A percentile compares a stretch with the other conserved stretches of the same genome.
These are phyloP conservation scores for Natrix natrix DNA, from an alignment of 2,797 vertebrate species.

Conservation along the genomic window DNA sequence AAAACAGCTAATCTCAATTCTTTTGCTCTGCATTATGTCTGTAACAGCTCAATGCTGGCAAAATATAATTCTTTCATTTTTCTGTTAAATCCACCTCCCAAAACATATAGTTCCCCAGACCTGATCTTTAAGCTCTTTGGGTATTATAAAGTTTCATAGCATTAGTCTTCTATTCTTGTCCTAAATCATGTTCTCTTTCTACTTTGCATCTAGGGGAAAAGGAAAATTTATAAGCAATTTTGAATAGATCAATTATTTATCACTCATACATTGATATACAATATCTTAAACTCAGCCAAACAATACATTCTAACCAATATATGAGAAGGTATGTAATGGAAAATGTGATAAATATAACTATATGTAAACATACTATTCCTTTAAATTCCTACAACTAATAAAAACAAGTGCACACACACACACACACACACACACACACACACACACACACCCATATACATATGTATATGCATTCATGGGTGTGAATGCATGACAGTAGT, in stretches of 20 bases:
- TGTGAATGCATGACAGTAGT: too few relatives aligned
- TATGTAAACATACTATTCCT: not conserved
- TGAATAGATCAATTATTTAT: not conserved
- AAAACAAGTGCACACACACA: not conserved
- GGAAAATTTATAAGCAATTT: not conserved
- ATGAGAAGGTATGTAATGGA: not conserved
- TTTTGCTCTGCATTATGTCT: not conserved
- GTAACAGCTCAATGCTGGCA: not conserved
- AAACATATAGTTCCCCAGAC: not conserved
- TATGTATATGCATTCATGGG: too few relatives aligned
- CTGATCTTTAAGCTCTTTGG: not conserved
- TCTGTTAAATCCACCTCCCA: not conserved
- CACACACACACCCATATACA: too few relatives aligned
- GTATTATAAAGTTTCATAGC: not conserved
- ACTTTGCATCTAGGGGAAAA: not conserved
- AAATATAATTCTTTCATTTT: not conserved
- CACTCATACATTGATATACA: not conserved
- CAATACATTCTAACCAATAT: not conserved
- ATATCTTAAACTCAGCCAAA: conserved; percentile 13
- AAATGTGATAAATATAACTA: not conserved
- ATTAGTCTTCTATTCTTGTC: not conserved
- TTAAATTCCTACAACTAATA: not conserved
- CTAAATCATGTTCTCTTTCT: not conserved
- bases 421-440: too few relatives aligned
- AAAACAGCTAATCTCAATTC: not conserved